These are phyloP conservation scores for Amblyopsis hoosieri DNA, from an alignment of 2,797 vertebrate genomes.

Conservation along the genomic window DNA sequence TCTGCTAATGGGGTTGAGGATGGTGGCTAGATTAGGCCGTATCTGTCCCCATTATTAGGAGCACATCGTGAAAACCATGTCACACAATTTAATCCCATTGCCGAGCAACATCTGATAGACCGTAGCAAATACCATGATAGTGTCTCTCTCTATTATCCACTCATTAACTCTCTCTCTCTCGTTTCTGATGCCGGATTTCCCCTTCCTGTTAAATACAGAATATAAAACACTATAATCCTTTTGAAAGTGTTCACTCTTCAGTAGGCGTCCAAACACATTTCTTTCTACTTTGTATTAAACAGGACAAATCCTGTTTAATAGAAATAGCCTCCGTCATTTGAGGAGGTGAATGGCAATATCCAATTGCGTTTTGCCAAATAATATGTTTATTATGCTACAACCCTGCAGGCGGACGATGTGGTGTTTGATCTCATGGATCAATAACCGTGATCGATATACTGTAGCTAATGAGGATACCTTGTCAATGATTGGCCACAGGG, in stretches of 20 bases:
- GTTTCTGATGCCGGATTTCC: conserved; percentile 21
- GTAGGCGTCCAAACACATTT: neutral
- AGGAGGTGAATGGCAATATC: conserved; percentile 4
- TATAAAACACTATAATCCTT: too few relatives aligned
- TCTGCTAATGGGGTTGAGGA: conserved; percentile 64
- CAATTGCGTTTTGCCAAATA: conserved; percentile 25
- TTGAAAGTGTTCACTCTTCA: too few relatives aligned
- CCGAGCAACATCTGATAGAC: conserved; percentile 45
- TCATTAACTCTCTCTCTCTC: conserved; percentile 14
- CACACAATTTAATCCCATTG: conserved; percentile 59
- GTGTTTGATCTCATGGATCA: conserved; percentile 64
- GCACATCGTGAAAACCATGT: conserved; percentile 54
- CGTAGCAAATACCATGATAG: conserved; percentile 41
- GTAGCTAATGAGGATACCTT: conserved; percentile 59
- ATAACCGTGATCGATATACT: conserved; percentile 64
- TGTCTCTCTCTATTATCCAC: conserved; percentile 16
- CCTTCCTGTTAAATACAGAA: too few relatives aligned
- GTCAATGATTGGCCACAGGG: conserved; percentile 44
- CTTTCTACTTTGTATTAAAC: conserved; percentile 26
- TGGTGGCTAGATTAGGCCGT: conserved; percentile 48
- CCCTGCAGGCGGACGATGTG: conserved; percentile 25
- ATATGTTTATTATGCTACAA: conserved; percentile 21
- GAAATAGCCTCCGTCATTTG: conserved; percentile 1
- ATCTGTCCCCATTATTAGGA: conserved; percentile 46
- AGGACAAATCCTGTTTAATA: conserved; percentile 24